Percentiles rank a stretch among this genome's conserved stretches.
Conservation (phyloP, 2,888 invertebrate genomes). For the Rhamphomyia laevipes region DNA sequence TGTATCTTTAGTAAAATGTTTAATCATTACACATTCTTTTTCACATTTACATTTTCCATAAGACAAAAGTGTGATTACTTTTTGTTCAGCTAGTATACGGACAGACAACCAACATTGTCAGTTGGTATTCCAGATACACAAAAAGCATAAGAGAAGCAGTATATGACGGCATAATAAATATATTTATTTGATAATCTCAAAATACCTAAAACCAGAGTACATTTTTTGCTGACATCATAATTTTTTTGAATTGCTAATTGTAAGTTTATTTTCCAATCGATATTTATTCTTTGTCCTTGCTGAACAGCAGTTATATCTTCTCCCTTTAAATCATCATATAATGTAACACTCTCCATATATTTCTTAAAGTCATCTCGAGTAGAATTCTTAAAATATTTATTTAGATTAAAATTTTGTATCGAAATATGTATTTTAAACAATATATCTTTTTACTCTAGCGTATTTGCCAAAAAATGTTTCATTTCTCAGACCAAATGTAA, state of each 20-base stretch:
- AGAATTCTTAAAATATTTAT: constrained; percentile 18
- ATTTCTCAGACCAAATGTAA: constrained; percentile 65
- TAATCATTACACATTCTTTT: no score
- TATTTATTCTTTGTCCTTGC: constrained; percentile 54
- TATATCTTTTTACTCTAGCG: constrained; percentile 37
- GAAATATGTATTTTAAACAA: background rate
- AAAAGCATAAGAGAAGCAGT: background rate
- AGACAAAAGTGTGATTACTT: no score
- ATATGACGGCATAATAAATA: background rate
- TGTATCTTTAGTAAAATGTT: no score
- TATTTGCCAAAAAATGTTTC: constrained; percentile 64
- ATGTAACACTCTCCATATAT: constrained; percentile 46
- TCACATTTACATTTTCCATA: no score
- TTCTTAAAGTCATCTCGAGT: constrained; percentile 27
- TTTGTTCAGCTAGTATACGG: no score
- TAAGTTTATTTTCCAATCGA: constrained; percentile 73
- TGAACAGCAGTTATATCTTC: constrained; percentile 48
- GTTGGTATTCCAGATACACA: background rate
- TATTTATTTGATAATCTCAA: background rate
- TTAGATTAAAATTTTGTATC: background rate
- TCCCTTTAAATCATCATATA: constrained; percentile 38
- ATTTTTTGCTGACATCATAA: constrained; percentile 51
- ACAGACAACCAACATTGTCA: background rate
- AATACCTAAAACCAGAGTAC: constrained; percentile 66
- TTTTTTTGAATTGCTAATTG: constrained; percentile 59